phyloP scores from a whole-genome alignment of 2,888 invertebrate genomes.

The Dryomyza anilis region DNA sequence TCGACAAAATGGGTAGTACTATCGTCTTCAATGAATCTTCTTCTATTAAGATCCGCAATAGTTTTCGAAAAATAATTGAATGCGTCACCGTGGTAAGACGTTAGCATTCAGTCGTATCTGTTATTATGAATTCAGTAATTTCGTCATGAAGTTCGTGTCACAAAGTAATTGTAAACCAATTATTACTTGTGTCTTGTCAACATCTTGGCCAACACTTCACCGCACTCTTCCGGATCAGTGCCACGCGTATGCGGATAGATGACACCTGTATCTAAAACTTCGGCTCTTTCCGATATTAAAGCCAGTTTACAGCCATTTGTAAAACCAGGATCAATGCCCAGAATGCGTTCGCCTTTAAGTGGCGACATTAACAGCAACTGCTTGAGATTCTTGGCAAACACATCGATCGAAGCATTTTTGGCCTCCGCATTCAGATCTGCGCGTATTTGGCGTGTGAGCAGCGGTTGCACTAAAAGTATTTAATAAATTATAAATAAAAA shows the following conservation, averaged over 20 bases:
- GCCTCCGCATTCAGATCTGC: constrained; percentile 76
- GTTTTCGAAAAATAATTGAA: too few species aligned
- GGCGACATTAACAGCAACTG: constrained; percentile 82
- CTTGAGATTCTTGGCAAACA: constrained; percentile 84
- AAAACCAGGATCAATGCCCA: constrained; percentile 91
- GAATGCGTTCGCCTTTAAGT: constrained; percentile 76
- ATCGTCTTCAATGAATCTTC: too few species aligned
- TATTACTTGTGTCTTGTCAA: constrained; percentile 67
- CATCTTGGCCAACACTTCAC: constrained; percentile 60
- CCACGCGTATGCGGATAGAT: constrained; percentile 69
- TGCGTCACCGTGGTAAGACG: too few species aligned
- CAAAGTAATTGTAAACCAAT: too few species aligned
- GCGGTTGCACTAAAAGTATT: constrained; percentile 66
- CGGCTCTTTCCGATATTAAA: constrained; percentile 74
- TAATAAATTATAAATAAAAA: background rate
- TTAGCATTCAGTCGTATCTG: too few species aligned
- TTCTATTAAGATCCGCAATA: too few species aligned
- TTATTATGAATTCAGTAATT: too few species aligned
- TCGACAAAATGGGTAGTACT: too few species aligned
- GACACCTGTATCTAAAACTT: constrained; percentile 71
- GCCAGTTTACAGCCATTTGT: constrained; percentile 88
- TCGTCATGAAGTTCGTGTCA: too few species aligned
- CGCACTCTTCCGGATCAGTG: constrained; percentile 49
- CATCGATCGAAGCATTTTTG: constrained; percentile 81
- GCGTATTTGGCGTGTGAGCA: constrained; percentile 72